A percentile compares a stretch with the other conserved stretches of the same genome.
phyloP scores from a whole-genome alignment of 2,797 vertebrate species.

The Prionace glauca region DNA sequence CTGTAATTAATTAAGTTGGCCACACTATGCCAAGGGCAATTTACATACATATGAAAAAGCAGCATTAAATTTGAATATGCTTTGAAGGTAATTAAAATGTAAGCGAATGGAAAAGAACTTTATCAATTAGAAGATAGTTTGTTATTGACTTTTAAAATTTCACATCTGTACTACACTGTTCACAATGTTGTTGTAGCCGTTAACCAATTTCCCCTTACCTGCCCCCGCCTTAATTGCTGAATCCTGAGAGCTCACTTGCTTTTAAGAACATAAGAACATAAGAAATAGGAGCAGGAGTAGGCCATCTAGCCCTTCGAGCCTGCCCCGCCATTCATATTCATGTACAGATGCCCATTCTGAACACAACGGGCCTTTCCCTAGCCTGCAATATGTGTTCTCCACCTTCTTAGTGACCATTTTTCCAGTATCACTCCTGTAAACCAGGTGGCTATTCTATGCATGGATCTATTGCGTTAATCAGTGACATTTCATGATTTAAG shows the following conservation, averaged over 20 bases:
- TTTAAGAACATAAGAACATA: no score
- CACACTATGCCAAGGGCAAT: not conserved
- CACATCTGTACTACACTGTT: not conserved
- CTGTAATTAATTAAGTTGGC: constrained; percentile 10
- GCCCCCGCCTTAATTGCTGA: not conserved
- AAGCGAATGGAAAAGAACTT: not conserved
- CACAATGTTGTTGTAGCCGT: not conserved
- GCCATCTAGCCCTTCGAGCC: no score
- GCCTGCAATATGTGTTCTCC: not conserved
- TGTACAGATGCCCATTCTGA: not conserved
- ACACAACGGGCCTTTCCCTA: not conserved
- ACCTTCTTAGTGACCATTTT: not conserved
- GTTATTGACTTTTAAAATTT: not conserved
- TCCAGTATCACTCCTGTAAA: not conserved
- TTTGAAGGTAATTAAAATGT: not conserved
- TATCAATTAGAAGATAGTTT: not conserved
- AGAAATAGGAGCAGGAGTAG: no score
- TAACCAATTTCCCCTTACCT: not conserved
- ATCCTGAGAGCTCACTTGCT: not conserved
- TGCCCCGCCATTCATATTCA: no score
- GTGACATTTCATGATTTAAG: not conserved
- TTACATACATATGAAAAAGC: not conserved
- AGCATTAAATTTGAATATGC: not conserved
- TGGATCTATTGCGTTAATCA: not conserved
- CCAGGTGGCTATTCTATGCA: not conserved